Evolutionary conservation across 2,113 vertebrate species (phyloP), one percentile per base, ranked within the genome.

Genomic region (Catagonus wagneri): DNA sequence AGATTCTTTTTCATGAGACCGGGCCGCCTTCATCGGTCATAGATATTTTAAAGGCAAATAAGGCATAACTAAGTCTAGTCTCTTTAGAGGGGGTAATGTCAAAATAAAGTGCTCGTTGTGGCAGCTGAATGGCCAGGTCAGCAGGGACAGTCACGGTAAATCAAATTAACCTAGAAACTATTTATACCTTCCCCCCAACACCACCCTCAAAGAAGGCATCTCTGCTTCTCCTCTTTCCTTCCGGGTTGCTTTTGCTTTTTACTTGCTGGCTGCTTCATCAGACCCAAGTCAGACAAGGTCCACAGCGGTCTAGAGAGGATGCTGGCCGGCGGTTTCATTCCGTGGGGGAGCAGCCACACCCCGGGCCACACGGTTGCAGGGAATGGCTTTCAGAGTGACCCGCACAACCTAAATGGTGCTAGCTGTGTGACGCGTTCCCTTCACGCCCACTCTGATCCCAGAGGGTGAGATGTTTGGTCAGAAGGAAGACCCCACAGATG

Each of bases 101-200:
- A 72, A 92, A 94, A 69, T 23, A 90, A 96, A 95, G 68, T 22
- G 32, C 80, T 60, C 50, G 36, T 58, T 80, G 58, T 10, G 56
- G 44, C 29, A n/a, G 50, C 50, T 25, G 74, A 63, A 66, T 1
- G 9, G 56, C 16, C 16, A 20, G 56, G 25, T 65, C 79, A 29
- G 25, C 20, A 14, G 50, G 29, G 54, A 90, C 23, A 20, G 36
- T 11, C 23, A 8, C 25, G 0, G 16, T 6, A 63, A 85, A 36
- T n/a, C 29, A 16, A 56, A 68, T 17, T 2, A 14, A 68, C 19
- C 6, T 0, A 34, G 85, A 52, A 34, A 36, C 25, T 13, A 16
- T 60, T 23, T 76, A 22, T 20, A 39, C 63, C 79, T 71, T 68
- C 63, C 36, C 20, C 36, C 39, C 6, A 9, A n/a, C 14, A 7